Conservation (phyloP, 2,113 vertebrate species). For the Macrotus californicus region DNA sequence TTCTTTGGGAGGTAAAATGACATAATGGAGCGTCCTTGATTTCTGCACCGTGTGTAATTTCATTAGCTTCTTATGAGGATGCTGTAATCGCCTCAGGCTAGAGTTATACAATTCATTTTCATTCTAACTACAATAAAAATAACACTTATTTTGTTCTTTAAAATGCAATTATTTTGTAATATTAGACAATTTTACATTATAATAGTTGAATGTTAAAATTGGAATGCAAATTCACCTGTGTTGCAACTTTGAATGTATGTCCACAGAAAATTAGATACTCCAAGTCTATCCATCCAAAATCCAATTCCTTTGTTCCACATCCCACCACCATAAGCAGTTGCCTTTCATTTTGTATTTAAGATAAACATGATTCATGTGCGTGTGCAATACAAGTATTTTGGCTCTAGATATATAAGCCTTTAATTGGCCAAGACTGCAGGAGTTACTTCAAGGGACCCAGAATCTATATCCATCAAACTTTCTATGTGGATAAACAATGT, state of each 20-base stretch:
- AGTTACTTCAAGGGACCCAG: not conserved
- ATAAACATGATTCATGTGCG: not conserved
- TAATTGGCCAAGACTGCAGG: not conserved
- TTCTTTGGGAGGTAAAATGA: slow-evolving; percentile 22
- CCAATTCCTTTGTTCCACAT: not conserved
- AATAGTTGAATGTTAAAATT: not conserved
- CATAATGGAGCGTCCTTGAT: not conserved
- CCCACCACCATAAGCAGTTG: not conserved
- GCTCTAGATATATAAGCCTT: not conserved
- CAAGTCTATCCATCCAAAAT: not conserved
- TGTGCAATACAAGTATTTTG: not conserved
- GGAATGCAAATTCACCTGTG: not conserved
- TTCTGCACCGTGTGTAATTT: not conserved
- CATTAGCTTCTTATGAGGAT: not conserved
- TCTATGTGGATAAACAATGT: not conserved
- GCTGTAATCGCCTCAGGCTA: not conserved
- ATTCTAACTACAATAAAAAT: not conserved
- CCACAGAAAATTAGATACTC: not conserved
- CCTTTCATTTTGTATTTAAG: not conserved
- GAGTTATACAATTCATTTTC: slow-evolving; percentile 21
- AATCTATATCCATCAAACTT: not conserved
- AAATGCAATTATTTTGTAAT: not conserved
- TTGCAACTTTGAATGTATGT: slow-evolving; percentile 1
- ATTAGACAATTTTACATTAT: not conserved
- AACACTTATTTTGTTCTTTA: not conserved